Percentiles rank a stretch among this genome's conserved stretches.
phyloP scores from a whole-genome alignment of 2,888 invertebrate species.

The Cosmia trapezina region DNA sequence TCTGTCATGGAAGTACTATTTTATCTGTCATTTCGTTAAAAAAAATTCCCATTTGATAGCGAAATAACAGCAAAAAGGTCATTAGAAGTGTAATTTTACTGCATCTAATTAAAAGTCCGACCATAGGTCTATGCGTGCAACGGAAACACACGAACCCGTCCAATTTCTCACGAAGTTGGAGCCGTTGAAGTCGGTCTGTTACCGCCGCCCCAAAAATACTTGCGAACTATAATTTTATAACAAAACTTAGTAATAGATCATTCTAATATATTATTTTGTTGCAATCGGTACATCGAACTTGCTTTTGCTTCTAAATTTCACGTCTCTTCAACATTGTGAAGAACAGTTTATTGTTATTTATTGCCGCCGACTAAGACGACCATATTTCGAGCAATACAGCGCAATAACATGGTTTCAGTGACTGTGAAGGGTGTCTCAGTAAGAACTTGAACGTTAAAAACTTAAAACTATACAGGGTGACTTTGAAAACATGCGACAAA shows the following conservation, averaged over 20 bases:
- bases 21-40: too few relatives aligned
- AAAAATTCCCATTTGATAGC: too few relatives aligned
- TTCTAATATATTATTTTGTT: neutral
- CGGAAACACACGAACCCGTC: neutral
- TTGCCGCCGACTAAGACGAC: too few relatives aligned
- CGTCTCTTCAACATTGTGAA: neutral
- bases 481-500: too few relatives aligned
- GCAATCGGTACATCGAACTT: neutral
- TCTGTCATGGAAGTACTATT: too few relatives aligned
- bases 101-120: too few relatives aligned
- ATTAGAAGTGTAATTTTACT: too few relatives aligned
- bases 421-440: too few relatives aligned
- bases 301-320: neutral
- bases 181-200: neutral
- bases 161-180: neutral
- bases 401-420: conserved; percentile 3
- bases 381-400: neutral
- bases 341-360: neutral
- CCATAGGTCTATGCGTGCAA: neutral
- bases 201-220: conserved; percentile 4
- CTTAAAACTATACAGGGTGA: too few relatives aligned
- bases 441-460: too few relatives aligned
- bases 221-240: neutral
- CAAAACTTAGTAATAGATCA: neutral
- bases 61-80: too few relatives aligned